Evolutionary conservation across 1,140 invertebrate species (phyloP), one percentile per base, ranked within the genome.

Genomic region (Aphidius gifuensis): DNA sequence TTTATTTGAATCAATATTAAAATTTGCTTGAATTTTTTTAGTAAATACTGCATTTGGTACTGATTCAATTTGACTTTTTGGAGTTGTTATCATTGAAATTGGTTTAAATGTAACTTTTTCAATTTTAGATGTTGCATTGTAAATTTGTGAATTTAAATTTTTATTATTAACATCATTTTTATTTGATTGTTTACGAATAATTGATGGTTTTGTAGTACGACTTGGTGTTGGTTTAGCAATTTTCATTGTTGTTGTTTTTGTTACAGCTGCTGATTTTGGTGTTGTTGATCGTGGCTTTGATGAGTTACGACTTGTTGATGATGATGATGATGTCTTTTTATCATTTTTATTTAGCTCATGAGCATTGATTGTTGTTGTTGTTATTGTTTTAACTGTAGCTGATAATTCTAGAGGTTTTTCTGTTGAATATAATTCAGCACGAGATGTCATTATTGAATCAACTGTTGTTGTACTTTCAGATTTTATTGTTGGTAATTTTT

Each of bases 41-140:
- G 74, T 60, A 44, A 81, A 80, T 45, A 72, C 65, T 0, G 78
- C 70, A 40, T 69, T 74, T 8, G 79, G 73, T 0, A 66, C 71
- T n/a, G 5, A 64, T 0, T 69, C 71, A 1, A 54, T 9, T 23
- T 66, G 61, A 58, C 23, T 59, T 56, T 75, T 77, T n/a, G 69
- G 65, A 0, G 69, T 71, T 1, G 66, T 66, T 9, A 71, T 66
- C 54, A 73, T 71, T 2, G 23, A 32, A 6, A 74, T 50, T 0
- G 80, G 78, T 40, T 72, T 75, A 47, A 80, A 72, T 0, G 76
- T 81, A 0, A 80, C 80, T 40, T 80, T 81, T 65, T 81, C 80
- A 50, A 81, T 74, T 62, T 77, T 80, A 0, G 73, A 76, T 2
- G 71, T 76, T 1, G 65, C 55, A 55, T 64, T 61, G 11, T 63